Percentiles rank a stretch among this genome's conserved stretches.
Evolutionary conservation across 1,140 invertebrate species (phyloP).

Genomic region (Drosophila eugracilis): DNA sequence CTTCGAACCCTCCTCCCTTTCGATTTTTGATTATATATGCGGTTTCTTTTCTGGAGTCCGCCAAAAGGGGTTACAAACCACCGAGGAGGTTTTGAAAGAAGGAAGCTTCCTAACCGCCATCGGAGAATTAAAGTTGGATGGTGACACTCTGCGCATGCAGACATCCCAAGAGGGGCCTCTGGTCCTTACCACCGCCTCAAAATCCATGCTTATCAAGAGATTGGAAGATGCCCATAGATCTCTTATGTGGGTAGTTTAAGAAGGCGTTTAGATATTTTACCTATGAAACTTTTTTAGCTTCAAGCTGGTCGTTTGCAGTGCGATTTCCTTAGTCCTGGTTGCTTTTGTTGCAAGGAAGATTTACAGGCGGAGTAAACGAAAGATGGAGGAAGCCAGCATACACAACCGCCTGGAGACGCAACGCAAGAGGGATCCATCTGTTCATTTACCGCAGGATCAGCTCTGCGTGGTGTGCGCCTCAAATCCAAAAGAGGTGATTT

Average conservation of each 20-base stretch:
- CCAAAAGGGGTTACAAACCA: slow-evolving; percentile 91
- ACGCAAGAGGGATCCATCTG: slow-evolving; percentile 87
- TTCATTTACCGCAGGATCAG: slow-evolving; percentile 88
- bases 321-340: slow-evolving; percentile 88
- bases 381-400: slow-evolving; percentile 86
- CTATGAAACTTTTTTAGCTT: slow-evolving; percentile 33
- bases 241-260: slow-evolving; percentile 56
- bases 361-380: slow-evolving; percentile 86
- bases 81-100: slow-evolving; percentile 92
- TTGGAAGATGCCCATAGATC: slow-evolving; percentile 88
- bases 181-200: slow-evolving; percentile 90
- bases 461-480: slow-evolving; percentile 91
- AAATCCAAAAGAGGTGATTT: slow-evolving; percentile 90
- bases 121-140: slow-evolving; percentile 88
- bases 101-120: slow-evolving; percentile 91
- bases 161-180: slow-evolving; percentile 89
- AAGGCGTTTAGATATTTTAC: too few relatives aligned
- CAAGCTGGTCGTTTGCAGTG: slow-evolving; percentile 87
- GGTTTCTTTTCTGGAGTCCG: slow-evolving; percentile 91
- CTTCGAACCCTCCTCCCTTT: slow-evolving; percentile 90
- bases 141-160: slow-evolving; percentile 87
- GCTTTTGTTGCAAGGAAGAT: slow-evolving; percentile 88
- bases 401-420: slow-evolving; percentile 87
- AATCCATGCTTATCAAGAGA: slow-evolving; percentile 88
- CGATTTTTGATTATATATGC: slow-evolving; percentile 91